Base-by-base conservation (phyloP, 2,797 vertebrate species). In the Heliangelus exortis region DNA sequence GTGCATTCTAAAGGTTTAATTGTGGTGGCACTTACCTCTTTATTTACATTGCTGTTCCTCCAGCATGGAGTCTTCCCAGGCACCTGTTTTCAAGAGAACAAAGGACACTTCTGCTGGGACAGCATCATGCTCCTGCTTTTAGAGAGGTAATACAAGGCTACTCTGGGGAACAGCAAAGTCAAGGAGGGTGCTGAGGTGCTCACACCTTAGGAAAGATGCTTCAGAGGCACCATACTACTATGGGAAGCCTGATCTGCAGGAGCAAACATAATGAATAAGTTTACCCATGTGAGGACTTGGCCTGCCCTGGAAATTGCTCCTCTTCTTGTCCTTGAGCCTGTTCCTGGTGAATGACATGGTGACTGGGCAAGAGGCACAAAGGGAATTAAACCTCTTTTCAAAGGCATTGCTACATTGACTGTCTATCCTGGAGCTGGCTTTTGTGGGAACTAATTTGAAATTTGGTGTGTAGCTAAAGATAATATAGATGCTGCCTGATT, bases 1-100 rank as follows among this genome's bases (percentile, higher is more conserved):
- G 93, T 66, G 72, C 87, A 34, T 93, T 93, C 67, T 83, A 61
- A 92, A 95, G 79, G 43, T 84, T 95, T 85, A 95, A 54, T 76
- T 55, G 59, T 4, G 2, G 39, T 68, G 57, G 78, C 67, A 62
- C 48, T 93, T 95, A 76, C 17, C 50, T 92, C 62, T 85, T 45
- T 77, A 63, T 26, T 83, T 93, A 58, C 78, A 39, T 81, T 87
- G 47, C 77, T 43, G 26, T 16, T 81, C 10, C 47, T 93, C 48
- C 23, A 63, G 36, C 0, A 0, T 9, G 19, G 48, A 53, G 12
- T 54, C 34, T 89, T 58, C 78, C 36, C 54, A 65, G 47, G 6
- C 39, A 31, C 0, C 0, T 58, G 17, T 3, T 74, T 86, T 58
- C 54, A 75, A 41, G 61, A 55, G 62, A 81, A 53, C 53, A 86